Base-by-base conservation (phyloP, 2,888 invertebrate species). In the Alviniconcha strummeri region DNA sequence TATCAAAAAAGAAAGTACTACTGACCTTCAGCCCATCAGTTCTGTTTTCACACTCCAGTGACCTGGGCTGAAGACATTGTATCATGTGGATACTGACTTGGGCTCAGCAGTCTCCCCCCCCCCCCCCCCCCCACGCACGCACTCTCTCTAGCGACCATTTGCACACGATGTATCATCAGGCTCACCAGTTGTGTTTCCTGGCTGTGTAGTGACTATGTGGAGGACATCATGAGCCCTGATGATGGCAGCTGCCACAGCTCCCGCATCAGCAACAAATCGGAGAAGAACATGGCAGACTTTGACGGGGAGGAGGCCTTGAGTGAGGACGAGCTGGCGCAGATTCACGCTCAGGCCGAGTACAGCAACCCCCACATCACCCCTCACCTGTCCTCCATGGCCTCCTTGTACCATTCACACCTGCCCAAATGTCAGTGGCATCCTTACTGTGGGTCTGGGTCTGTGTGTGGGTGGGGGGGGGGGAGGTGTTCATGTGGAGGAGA, bases 261-360 rank as follows among this genome's bases (percentile, higher is more conserved):
- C 0, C 96, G 97, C 64, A 96, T 97, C 95, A 98, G 97, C 86
- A 97, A 97, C 89, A 98, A 98, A 94, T 98, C 98, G 3, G 98
- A 98, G 90, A 97, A 98, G 89, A 98, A 98, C 93, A 96, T 98
- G 96, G 97, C 97, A 0, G 98, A 98, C 94, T 97, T 98, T 91
- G 98, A 98, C 91, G 98, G 98, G 7, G 93, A 93, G 86, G 93
- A 93, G 64, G 89, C 90, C n/a, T 85, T 92, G 82, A 92, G 92
- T 86, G 93, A 93, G 81, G 92, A 93, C 79, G 93, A 93, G 83
- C 87, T 93, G 76, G 91, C 90, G 9, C 91, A 91, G 88, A 92
- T 93, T 80, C 91, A 91, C 84, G 90, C 91, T 5, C 89, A 90
- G 81, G 88, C 89, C 36, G 90, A 90, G 69, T 91, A 88, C 85